These are phyloP conservation scores for Lepidurus apus DNA, from an alignment of 1,140 invertebrate species.

Conservation along the genomic window DNA sequence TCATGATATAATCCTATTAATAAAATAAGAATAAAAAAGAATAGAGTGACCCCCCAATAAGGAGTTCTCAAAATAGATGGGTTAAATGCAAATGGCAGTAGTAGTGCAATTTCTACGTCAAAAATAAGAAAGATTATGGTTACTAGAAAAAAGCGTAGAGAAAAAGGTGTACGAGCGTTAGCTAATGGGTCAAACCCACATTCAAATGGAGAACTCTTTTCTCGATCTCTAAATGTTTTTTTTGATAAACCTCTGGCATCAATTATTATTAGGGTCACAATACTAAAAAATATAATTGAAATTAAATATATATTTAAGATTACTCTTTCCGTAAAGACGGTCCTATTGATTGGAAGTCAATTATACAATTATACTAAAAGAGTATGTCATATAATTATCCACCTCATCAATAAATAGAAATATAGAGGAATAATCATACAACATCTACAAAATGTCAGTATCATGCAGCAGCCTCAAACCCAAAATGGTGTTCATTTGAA, in stretches of 20 bases:
- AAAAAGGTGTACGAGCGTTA: conserved; percentile 43
- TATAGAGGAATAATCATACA: conserved; percentile 63
- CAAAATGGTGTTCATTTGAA: conserved; percentile 57
- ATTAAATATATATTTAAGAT: conserved; percentile 45
- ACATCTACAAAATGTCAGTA: conserved; percentile 71
- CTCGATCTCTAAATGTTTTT: conserved; percentile 44
- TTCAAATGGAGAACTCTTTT: conserved; percentile 40
- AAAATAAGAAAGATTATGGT: conserved; percentile 60
- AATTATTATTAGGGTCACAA: conserved; percentile 45
- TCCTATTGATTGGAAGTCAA: conserved; percentile 62
- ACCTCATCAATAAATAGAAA: conserved; percentile 62
- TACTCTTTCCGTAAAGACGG: conserved; percentile 50
- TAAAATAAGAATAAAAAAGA: conserved; percentile 53
- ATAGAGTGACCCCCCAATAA: too few relatives aligned
- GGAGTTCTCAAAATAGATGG: conserved; percentile 37
- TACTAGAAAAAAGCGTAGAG: conserved; percentile 57
- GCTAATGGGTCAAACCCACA: conserved; percentile 39
- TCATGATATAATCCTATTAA: conserved; percentile 53
- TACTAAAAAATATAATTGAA: conserved; percentile 45
- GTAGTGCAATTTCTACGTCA: conserved; percentile 56
- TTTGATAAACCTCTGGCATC: conserved; percentile 48
- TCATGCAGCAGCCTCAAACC: conserved; percentile 63
- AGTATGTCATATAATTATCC: conserved; percentile 44
- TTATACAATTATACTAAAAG: conserved; percentile 62
- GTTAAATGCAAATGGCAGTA: conserved; percentile 50